A percentile compares a stretch with the other conserved stretches of the same genome.
These are phyloP conservation scores for Oligia latruncula DNA, from an alignment of 2,888 invertebrate species.

Conservation along the genomic window DNA sequence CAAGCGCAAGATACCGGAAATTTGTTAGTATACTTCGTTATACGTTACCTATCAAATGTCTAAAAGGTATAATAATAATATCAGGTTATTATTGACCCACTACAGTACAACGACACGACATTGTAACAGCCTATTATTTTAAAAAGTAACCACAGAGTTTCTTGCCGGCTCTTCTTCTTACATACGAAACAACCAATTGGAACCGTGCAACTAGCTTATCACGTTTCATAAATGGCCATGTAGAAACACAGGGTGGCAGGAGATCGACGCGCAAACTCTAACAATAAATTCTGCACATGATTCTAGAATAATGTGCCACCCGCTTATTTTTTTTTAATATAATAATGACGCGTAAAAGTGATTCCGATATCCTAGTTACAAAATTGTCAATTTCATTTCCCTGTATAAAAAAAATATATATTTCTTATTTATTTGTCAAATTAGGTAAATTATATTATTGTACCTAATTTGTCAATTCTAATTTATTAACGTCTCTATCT, in stretches of 20 bases:
- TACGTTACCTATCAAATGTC: neutral
- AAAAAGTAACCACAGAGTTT: neutral
- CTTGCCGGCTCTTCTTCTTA: neutral
- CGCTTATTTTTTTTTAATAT: no score
- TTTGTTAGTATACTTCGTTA: neutral
- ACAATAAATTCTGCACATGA: no score
- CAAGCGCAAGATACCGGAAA: neutral
- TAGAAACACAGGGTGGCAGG: neutral
- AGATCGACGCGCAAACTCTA: no score
- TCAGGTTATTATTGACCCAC: neutral
- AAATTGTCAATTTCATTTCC: no score
- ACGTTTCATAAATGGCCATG: no score
- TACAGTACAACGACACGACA: neutral
- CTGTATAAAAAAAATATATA: no score
- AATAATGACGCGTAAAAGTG: no score
- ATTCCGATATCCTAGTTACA: no score
- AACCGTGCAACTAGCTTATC: neutral
- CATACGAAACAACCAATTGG: neutral
- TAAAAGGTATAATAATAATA: neutral
- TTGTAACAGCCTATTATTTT: neutral
- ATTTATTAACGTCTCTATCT: neutral
- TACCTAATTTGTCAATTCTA: neutral
- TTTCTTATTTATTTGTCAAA: no score
- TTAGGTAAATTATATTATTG: no score
- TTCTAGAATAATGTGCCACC: no score